Evolutionary conservation across 2,888 invertebrate species (phyloP).

Genomic region (Eudasyphora cyanicolor): DNA sequence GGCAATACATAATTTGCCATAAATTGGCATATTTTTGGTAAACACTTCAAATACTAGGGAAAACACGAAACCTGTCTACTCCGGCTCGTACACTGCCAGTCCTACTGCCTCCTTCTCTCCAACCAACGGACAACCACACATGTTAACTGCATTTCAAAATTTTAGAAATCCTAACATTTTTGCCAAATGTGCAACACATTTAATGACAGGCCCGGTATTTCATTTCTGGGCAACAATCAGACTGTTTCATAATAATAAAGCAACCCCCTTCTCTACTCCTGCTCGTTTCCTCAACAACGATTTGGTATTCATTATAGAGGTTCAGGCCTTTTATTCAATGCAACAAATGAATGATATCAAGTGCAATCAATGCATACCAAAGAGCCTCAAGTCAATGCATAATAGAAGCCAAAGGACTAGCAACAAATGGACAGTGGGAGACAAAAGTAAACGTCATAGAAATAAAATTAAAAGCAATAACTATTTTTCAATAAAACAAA

Average conservation of each 20-base stretch:
- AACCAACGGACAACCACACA: slow-evolving; percentile 35
- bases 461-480: too few relatives aligned
- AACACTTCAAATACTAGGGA: slow-evolving; percentile 46
- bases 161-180: slow-evolving; percentile 18
- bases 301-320: slow-evolving; percentile 13
- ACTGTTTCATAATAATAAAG: not conserved
- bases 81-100: not conserved
- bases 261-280: not conserved
- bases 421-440: not conserved
- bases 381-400: slow-evolving; percentile 37
- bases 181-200: slow-evolving; percentile 59
- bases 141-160: slow-evolving; percentile 42
- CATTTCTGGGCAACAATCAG: slow-evolving; percentile 26
- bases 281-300: not conserved
- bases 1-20: slow-evolving; percentile 59
- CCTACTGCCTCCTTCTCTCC: not conserved
- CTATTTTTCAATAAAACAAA: too few relatives aligned
- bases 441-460: not conserved
- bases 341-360: slow-evolving; percentile 73
- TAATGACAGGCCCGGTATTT: slow-evolving; percentile 61
- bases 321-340: slow-evolving; percentile 46
- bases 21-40: slow-evolving; percentile 63
- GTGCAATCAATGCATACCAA: slow-evolving; percentile 74
- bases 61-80: slow-evolving; percentile 38
- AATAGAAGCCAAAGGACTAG: slow-evolving; percentile 22